A percentile compares a stretch with the other conserved stretches of the same genome.
Conservation (phyloP, 1,140 invertebrate species). For the Rhopalosiphum maidis region DNA sequence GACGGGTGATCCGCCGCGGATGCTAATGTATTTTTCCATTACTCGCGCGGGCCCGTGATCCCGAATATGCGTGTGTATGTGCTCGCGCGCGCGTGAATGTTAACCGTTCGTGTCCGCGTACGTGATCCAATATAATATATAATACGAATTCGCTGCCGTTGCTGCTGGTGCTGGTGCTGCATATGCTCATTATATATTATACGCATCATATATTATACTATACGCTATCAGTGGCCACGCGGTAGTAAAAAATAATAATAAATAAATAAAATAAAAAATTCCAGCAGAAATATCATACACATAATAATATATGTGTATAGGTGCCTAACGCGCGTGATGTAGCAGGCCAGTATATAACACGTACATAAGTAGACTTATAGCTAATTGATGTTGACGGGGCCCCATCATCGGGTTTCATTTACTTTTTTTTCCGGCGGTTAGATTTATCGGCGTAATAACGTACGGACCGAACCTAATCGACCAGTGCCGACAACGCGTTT, state of each 20-base stretch:
- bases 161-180: too few species aligned
- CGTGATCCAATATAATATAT: constrained; percentile 50
- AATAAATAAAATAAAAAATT: not conserved
- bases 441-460: constrained; percentile 21
- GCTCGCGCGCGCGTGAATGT: not conserved
- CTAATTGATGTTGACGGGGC: constrained; percentile 35
- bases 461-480: not conserved
- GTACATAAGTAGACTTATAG: not conserved
- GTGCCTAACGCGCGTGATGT: not conserved
- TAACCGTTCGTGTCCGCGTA: constrained; percentile 16
- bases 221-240: not conserved
- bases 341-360: not conserved
- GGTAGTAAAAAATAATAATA: constrained; percentile 5
- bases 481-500: not conserved
- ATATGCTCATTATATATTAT: not conserved
- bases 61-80: not conserved
- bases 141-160: not conserved
- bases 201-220: not conserved
- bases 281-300: not conserved
- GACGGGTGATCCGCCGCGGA: not conserved
- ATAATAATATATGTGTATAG: not conserved
- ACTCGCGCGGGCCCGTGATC: not conserved
- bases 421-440: not conserved
- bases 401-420: constrained; percentile 4
- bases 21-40: constrained; percentile 52